phyloP scores from a whole-genome alignment of 2,113 vertebrate species.

The Perca schrenkii region DNA sequence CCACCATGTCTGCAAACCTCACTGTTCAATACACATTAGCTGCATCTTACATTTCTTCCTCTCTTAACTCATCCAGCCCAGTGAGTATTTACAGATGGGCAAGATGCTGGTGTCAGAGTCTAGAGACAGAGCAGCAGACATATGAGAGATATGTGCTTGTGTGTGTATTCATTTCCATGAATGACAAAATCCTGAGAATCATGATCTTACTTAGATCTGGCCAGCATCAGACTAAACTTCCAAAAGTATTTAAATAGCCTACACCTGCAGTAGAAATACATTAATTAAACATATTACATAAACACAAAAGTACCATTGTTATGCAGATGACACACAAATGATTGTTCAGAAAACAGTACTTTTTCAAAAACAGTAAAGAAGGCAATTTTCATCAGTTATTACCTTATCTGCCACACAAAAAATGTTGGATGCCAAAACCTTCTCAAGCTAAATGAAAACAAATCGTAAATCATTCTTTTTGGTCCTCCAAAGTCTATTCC shows the following conservation, averaged over 20 bases:
- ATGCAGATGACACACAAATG: too few relatives aligned
- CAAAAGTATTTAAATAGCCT: too few relatives aligned
- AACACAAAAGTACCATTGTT: background rate
- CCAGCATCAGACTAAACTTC: too few relatives aligned
- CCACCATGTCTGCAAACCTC: background rate
- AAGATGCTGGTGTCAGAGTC: too few relatives aligned
- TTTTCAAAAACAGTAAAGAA: background rate
- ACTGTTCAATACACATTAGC: background rate
- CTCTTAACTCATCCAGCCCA: background rate
- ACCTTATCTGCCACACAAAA: background rate
- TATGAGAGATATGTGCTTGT: too few relatives aligned
- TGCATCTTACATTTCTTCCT: conserved; percentile 11
- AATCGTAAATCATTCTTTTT: background rate
- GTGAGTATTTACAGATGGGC: too few relatives aligned
- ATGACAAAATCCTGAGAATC: too few relatives aligned
- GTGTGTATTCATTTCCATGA: too few relatives aligned
- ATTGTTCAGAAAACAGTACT: background rate
- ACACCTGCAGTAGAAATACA: too few relatives aligned
- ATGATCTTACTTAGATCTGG: too few relatives aligned
- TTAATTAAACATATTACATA: background rate
- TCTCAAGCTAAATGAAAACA: background rate
- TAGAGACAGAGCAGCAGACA: too few relatives aligned
- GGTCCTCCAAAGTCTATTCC: background rate
- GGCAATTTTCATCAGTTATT: background rate
- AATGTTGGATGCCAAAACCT: background rate